Conservation (phyloP, 2,888 invertebrate genomes). For the Homarus gammarus region DNA sequence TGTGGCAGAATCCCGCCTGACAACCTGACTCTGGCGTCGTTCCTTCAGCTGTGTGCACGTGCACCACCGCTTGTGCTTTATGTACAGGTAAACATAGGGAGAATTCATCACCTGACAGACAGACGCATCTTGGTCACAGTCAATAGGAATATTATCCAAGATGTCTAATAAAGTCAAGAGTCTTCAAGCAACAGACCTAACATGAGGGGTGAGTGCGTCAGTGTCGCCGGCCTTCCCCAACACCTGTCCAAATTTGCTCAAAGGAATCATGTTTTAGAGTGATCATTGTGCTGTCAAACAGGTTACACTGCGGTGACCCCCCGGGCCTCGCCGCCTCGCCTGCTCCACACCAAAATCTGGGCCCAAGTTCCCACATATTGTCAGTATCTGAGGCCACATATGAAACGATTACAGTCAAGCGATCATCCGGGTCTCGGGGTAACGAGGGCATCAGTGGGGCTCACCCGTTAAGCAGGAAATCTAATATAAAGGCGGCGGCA, state of each 20-base stretch:
- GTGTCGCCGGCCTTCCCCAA: too few species aligned
- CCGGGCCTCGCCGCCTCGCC: slow-evolving; percentile 5
- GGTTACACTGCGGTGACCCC: slow-evolving; percentile 33
- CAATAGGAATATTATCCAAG: too few species aligned
- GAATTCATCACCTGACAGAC: too few species aligned
- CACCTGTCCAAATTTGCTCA: slow-evolving; percentile 45
- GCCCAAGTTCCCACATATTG: slow-evolving; percentile 49
- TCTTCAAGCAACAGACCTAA: too few species aligned
- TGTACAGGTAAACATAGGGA: too few species aligned
- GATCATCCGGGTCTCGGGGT: not conserved
- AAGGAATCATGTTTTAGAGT: slow-evolving; percentile 49
- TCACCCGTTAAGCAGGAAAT: slow-evolving; percentile 9
- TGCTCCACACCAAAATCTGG: slow-evolving; percentile 27
- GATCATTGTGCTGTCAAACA: slow-evolving; percentile 46
- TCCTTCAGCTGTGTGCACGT: too few species aligned
- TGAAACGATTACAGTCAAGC: slow-evolving; percentile 51
- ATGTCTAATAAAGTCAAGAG: too few species aligned
- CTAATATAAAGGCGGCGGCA: not conserved
- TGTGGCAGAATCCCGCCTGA: too few species aligned
- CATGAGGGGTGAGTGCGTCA: too few species aligned
- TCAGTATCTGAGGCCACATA: slow-evolving; percentile 41
- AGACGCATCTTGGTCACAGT: too few species aligned
- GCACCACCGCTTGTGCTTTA: too few species aligned
- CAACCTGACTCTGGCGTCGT: too few species aligned
- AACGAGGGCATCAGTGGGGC: not conserved